A percentile compares a stretch with the other conserved stretches of the same genome.
phyloP scores from a whole-genome alignment of 2,888 invertebrate genomes.

The Pachliopta kotzebuea region DNA sequence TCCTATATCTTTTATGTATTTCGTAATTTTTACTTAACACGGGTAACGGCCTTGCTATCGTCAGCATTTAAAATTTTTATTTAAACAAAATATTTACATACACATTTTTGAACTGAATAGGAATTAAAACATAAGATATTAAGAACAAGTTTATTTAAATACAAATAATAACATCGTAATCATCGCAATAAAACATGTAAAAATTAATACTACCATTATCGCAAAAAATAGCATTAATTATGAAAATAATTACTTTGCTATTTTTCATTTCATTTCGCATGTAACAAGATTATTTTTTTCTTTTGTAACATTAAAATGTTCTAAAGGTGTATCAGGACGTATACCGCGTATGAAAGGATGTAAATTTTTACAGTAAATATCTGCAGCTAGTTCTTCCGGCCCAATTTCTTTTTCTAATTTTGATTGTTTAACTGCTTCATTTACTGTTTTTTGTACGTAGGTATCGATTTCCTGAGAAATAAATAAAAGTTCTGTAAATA shows the following conservation, averaged over 20 bases:
- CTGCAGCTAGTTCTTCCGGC: constrained; percentile 87
- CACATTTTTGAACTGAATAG: too few species aligned
- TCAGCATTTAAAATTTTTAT: too few species aligned
- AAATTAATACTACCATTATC: not conserved
- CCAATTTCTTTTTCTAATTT: constrained; percentile 89
- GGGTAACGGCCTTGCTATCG: too few species aligned
- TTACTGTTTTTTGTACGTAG: constrained; percentile 91
- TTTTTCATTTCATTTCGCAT: not conserved
- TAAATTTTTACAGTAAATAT: constrained; percentile 86
- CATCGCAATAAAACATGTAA: not conserved
- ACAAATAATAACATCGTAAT: too few species aligned
- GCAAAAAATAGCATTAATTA: not conserved
- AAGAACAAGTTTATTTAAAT: not conserved
- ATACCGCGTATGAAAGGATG: constrained; percentile 84
- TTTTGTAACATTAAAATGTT: constrained; percentile 63
- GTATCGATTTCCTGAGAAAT: constrained; percentile 87
- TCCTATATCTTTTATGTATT: too few species aligned
- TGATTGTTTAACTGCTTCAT: constrained; percentile 89
- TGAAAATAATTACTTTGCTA: not conserved
- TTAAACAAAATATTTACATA: not conserved
- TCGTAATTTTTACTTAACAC: too few species aligned
- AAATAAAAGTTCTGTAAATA: not conserved
- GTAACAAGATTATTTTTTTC: constrained; percentile 1
- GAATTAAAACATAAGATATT: too few species aligned
- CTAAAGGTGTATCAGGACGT: constrained; percentile 63